Evolutionary conservation across 2,888 invertebrate genomes (phyloP), one percentile per base, ranked within the genome.

Genomic region (Tricholauxania praeusta): DNA sequence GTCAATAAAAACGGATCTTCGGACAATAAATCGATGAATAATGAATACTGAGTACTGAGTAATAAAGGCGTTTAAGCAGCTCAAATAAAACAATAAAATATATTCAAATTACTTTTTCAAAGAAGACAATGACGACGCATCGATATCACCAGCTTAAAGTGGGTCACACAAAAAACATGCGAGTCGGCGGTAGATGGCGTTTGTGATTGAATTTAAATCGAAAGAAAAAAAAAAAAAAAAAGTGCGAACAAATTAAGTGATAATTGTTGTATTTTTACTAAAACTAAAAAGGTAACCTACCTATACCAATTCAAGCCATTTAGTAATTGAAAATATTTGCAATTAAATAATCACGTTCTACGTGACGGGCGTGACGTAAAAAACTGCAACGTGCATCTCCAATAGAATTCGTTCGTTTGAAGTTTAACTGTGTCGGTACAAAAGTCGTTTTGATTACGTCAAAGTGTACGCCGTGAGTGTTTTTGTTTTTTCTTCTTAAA

Each of bases 361-460:
- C 59, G 68, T 69, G 51, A 69, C 67, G 17, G 55, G 28, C 57
- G 28, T 57, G 12, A 57, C 57, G 57, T 12, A 7, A 14, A 15
- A 15, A 28, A 28, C 22, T 57, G 22, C 57, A 22, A 57, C 15
- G 14, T 15, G 12, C n/a, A 62, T 12, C 60, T 39, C 39, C 39
- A 39, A 39, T 39, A 39, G 28, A 28, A 28, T 28, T 28, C 28
- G 4, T 28, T 28, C 28, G 4, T 28, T 28, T 28, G 28, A 28
- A 28, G 28, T 28, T 28, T 28, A 28, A 28, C 28, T 28, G 28
- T 4, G 28, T 3, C 28, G 28, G 39, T 39, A 1, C 39, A 39
- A 39, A 39, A 39, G 39, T 39, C 39, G 39, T 39, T 39, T 39
- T 39, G 10, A 39, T 39, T 39, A 10, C 39, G 39, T 39, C 39